These are phyloP conservation scores for Hippoglossus hippoglossus DNA, from an alignment of 2,797 vertebrate genomes.

Conservation along the genomic window DNA sequence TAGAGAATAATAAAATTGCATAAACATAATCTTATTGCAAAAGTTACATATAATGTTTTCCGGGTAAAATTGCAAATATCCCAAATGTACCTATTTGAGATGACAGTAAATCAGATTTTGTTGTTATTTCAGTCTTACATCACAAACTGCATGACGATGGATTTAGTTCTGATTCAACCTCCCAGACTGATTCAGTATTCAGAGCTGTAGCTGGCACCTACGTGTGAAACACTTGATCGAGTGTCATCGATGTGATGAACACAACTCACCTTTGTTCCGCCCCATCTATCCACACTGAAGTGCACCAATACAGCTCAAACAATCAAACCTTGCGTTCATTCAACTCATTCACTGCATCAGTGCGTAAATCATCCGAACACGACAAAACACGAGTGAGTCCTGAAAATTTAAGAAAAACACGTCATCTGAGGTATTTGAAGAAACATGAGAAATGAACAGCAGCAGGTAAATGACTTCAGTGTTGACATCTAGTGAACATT, in stretches of 20 bases:
- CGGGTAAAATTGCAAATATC: too few species aligned
- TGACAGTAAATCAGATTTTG: not conserved
- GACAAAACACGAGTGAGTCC: constrained; percentile 13
- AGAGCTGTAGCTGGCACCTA: constrained; percentile 15
- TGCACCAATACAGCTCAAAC: constrained; percentile 4
- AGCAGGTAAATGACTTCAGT: constrained; percentile 22
- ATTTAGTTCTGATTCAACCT: constrained; percentile 6
- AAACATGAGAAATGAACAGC: too few species aligned
- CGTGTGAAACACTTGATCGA: constrained; percentile 41
- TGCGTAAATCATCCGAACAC: constrained; percentile 34
- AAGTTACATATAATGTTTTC: too few species aligned
- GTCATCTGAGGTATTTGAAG: constrained; percentile 56
- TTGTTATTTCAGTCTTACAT: constrained; percentile 1
- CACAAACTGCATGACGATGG: constrained; percentile 15
- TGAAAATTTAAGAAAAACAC: constrained; percentile 24
- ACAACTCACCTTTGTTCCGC: constrained; percentile 14
- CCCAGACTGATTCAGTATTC: constrained; percentile 13
- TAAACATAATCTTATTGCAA: not conserved
- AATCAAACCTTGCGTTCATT: constrained; percentile 15
- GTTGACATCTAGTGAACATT: constrained; percentile 60
- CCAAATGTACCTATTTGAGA: not conserved
- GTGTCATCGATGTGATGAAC: constrained; percentile 37
- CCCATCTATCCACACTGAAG: constrained; percentile 14
- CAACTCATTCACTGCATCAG: constrained; percentile 4
- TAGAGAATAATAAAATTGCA: too few species aligned